Evolutionary conservation across 2,113 vertebrate species (phyloP), one percentile per base, ranked within the genome.

Genomic region (Orientallactaga bullata): DNA sequence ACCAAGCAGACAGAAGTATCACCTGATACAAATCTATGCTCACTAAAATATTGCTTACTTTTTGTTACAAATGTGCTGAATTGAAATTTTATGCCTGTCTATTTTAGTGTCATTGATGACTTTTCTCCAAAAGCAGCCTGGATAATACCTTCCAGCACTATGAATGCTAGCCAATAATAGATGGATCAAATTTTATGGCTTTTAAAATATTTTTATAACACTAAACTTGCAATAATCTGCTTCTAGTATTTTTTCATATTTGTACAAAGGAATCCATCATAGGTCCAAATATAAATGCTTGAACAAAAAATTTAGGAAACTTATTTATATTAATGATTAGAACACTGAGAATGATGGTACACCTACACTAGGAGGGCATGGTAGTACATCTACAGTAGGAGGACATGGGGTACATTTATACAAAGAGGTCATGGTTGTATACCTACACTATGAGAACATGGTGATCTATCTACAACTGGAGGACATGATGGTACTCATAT

Each of bases 1-100:
- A 42, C 88, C 6, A 86, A 63, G n/a, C 61, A 78, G 51, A 95
- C 77, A 81, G 60, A 60, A 91, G 37, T 69, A 51, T 24, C 26
- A 66, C 39, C 30, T 58, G 63, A 61, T 81, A 78, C 30, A 18
- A 94, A 90, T 47, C 42, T 8, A 47, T 47, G 42, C 8, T 47
- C 42, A 47, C 42, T 85, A 78, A 24, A 47, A 87, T 21, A 78
- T 13, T 73, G 30, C 7, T 73, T 16, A 71, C 11, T 88, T 74
- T 89, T 37, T 61, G 42, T 74, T 58, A 88, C 77, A 81, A 69
- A 35, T 37, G 21, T 63, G 11, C 66, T 82, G 42, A 3, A 66
- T 35, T 93, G 18, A 85, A 91, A 8, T 78, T 4, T 68, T 4
- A 32, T 47, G 88, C 42, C 2, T n/a, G 9, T 69, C 26, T 51